A percentile compares a stretch with the other conserved stretches of the same genome.
Conservation (phyloP, 2,797 vertebrate species). For the Yasuhikotakia modesta region DNA sequence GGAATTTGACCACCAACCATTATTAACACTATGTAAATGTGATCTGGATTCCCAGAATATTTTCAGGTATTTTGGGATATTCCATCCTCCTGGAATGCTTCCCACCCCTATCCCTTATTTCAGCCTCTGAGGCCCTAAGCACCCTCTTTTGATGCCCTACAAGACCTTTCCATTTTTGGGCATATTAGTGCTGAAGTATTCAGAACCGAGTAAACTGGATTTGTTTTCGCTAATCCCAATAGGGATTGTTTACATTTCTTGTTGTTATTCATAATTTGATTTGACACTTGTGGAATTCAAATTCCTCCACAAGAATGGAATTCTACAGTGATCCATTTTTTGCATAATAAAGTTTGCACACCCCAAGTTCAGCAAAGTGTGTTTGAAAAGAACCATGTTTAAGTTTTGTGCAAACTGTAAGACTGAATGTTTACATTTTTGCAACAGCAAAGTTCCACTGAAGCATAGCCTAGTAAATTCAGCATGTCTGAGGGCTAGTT, state of each 20-base stretch:
- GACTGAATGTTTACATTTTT: slow-evolving; percentile 6
- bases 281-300: slow-evolving; percentile 36
- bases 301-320: slow-evolving; percentile 35
- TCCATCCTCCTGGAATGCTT: slow-evolving; percentile 67
- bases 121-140: slow-evolving; percentile 55
- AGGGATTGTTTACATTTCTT: slow-evolving; percentile 39
- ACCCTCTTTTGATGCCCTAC: slow-evolving; percentile 59
- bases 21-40: slow-evolving; percentile 82
- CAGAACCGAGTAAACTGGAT: slow-evolving; percentile 46
- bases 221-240: slow-evolving; percentile 45
- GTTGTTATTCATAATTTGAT: slow-evolving; percentile 40
- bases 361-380: slow-evolving; percentile 3
- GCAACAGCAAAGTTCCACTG: slow-evolving; percentile 6
- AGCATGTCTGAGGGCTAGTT: slow-evolving; percentile 16
- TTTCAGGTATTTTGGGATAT: slow-evolving; percentile 79
- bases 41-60: slow-evolving; percentile 87
- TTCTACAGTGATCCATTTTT: slow-evolving; percentile 34
- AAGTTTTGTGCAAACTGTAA: slow-evolving; percentile 19
- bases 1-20: slow-evolving; percentile 74
- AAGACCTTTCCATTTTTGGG: slow-evolving; percentile 69
- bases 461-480: slow-evolving; percentile 11
- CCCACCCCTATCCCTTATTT: slow-evolving; percentile 53
- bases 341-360: background rate
- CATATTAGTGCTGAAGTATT: slow-evolving; percentile 56
- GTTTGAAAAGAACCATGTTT: slow-evolving; percentile 32